phyloP scores from a whole-genome alignment of 2,888 invertebrate species.

The Helicoverpa assulta region DNA sequence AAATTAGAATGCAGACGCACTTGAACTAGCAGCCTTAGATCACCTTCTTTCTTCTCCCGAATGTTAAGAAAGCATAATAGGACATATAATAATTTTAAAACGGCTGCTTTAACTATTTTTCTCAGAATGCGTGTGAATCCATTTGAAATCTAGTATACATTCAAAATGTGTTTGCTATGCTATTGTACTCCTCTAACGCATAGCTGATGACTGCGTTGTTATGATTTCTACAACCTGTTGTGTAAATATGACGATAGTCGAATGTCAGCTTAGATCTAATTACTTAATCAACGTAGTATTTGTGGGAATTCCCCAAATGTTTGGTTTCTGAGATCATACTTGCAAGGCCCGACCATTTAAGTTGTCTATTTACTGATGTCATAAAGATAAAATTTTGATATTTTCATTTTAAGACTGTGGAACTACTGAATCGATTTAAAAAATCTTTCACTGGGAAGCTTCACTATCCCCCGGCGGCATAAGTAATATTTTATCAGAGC shows the following conservation, averaged over 20 bases:
- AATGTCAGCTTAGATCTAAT: conserved; percentile 14
- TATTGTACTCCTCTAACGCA: background rate
- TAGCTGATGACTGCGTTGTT: conserved; percentile 9
- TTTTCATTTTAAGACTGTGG: no score
- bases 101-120: background rate
- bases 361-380: no score
- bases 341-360: no score
- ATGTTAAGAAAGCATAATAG: background rate
- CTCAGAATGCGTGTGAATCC: background rate
- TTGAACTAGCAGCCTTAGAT: no score
- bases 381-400: no score
- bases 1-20: no score
- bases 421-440: no score
- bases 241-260: conserved; percentile 17
- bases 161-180: background rate
- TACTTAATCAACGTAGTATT: conserved; percentile 7
- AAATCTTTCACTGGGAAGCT: no score
- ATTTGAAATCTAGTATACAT: background rate
- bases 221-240: conserved; percentile 13
- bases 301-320: conserved; percentile 9
- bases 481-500: no score
- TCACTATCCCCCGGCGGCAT: no score
- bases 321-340: background rate
- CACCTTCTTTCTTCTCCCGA: no score
- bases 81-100: background rate